Percentiles rank a stretch among this genome's conserved stretches.
Conservation (phyloP, 2,797 vertebrate genomes). For the Alcedo atthis region DNA sequence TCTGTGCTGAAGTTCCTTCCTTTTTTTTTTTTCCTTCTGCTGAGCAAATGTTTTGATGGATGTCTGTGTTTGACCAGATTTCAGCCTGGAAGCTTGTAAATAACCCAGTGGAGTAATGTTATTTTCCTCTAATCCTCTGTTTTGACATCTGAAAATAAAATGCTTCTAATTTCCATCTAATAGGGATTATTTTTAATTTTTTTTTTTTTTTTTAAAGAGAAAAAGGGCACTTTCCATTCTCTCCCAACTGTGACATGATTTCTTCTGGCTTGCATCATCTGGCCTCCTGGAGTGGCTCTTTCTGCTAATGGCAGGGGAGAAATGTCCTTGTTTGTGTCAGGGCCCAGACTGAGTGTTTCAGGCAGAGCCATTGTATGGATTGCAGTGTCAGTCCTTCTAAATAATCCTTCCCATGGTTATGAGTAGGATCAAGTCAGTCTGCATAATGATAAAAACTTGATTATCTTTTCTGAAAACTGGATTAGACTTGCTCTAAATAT, state of each 20-base stretch:
- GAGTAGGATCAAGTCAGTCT: conserved; percentile 35
- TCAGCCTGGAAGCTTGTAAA: conserved; percentile 42
- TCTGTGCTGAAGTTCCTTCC: not conserved
- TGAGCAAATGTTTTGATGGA: not conserved
- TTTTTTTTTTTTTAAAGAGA: not conserved
- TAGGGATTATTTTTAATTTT: not conserved
- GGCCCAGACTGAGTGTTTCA: conserved; percentile 38
- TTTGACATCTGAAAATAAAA: conserved; percentile 58
- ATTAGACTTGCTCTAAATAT: conserved; percentile 54
- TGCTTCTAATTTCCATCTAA: conserved; percentile 40
- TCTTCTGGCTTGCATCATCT: conserved; percentile 34
- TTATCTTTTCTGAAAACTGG: conserved; percentile 30
- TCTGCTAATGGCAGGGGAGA: not conserved
- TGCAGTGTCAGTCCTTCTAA: conserved; percentile 44
- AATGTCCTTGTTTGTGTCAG: conserved; percentile 27
- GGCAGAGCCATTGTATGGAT: conserved; percentile 26
- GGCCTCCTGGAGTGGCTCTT: not conserved
- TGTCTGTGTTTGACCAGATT: conserved; percentile 10
- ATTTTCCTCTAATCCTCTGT: conserved; percentile 44
- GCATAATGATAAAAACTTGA: conserved; percentile 58
- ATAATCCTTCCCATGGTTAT: conserved; percentile 42
- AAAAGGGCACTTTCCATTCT: conserved; percentile 21
- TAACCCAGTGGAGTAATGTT: not conserved
- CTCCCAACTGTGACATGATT: conserved; percentile 25
- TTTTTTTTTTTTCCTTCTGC: not conserved